Evolutionary conservation across 2,113 vertebrate species (phyloP), one percentile per base, ranked within the genome.

Genomic region (Colistium nudipinnis): DNA sequence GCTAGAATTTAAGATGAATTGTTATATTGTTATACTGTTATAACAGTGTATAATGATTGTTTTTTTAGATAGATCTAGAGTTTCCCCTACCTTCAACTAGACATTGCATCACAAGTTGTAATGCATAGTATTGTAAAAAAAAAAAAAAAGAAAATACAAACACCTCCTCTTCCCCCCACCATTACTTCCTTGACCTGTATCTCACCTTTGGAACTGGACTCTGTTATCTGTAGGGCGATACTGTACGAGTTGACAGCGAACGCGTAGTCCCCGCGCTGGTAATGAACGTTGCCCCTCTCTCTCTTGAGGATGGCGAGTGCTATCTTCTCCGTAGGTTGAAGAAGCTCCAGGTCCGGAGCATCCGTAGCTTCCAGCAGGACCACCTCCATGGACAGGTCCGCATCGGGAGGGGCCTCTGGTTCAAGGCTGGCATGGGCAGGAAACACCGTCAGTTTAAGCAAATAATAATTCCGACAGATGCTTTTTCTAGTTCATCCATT

Each of bases 221-320:
- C 88, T 0, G 95, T 92, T 67, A 96, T 90, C 83, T 96, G 95
- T 87, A 98, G 93, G 27, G 96, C 97, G 0, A 97, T 92, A 85
- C 96, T 94, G 0, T 99, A 99, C 0, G 97, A 98, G 87, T 96
- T 97, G 77, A 97, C 92, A 4, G 98, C 98, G 77, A 96, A 92
- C 33, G 97, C 93, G 0, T 96, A 99, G 74, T 98, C 95, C 0
- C 90, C 94, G 0, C 93, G 94, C 84, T 98, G 96, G 86, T 96
- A 99, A 89, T 96, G 94, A 64, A 90, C 84, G 33, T 99, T 99
- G 61, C 98, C 98, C 0, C 94, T 90, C 73, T 98, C 96, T 54
- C 97, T 90, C 49, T 98, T 99, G 62, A 74, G 88, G 75, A 93
- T 93, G 43, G 98, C 96, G 83, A 98, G 76, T 28, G 79, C 80